Evolutionary conservation across 1,140 invertebrate genomes (phyloP), one percentile per base, ranked within the genome.

Genomic region (Nomia melanderi): DNA sequence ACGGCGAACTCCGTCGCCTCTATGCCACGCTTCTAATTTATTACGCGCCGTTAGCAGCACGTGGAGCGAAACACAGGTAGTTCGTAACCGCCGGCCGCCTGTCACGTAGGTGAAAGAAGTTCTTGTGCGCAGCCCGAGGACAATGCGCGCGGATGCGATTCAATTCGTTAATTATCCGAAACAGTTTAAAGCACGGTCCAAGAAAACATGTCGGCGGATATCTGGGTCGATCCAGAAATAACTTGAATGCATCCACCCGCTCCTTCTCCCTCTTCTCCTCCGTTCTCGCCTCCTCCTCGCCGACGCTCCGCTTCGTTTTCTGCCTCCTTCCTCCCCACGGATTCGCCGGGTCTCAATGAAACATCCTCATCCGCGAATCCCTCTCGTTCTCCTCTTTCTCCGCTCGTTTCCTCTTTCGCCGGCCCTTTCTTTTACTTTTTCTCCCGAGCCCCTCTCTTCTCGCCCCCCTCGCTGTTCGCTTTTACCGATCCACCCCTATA

Each of bases 181-280:
- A 90, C 89, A 89, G 88, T 87, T 87, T 86, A 88, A 91, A 88
- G 83, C 82, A 77, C 78, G 77, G 78, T 86, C 82, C 83, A 82
- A 86, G 83, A 84, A 82, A 89, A 85, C 82, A 78, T 79, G 87
- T 80, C 82, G 80, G 77, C 82, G 83, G 82, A 86, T 87, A 91
- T 90, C 90, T 91, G 82, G 90, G 90, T 91, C 90, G 88, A 79
- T 91, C 87, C 88, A 86, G 83, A 91, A 91, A 91, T 90, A 91
- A 85, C 85, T 78, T 83, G 84, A 86, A 89, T 91, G 89, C 88
- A 89, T 90, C 88, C 87, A 90, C 86, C 85, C 83, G 81, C 78
- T 75, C 65, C 78, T 75, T 54, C 76, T 74, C 75, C 72, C 75
- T 67, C 76, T 31, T 47, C 50, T 29, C 39, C 73, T 81, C 73